Base-by-base conservation (phyloP, 2,888 invertebrate genomes). In the Oxytorus armatus region DNA sequence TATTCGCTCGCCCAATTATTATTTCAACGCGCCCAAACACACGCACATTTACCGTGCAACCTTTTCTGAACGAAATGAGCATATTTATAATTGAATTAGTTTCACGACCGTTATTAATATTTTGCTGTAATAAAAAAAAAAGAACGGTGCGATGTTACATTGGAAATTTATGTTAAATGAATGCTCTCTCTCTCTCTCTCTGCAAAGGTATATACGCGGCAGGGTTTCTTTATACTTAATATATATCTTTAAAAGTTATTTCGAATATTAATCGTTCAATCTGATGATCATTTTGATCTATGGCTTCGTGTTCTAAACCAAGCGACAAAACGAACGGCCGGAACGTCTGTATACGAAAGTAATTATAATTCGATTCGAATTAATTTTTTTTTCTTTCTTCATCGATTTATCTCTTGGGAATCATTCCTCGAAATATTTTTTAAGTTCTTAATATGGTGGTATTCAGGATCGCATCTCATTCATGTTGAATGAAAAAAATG, bases 41-140 rank as follows among this genome's bases (percentile, higher is more conserved):
- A 16, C 55, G 16, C 21, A 49, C 49, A 10, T 8, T 11, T 3
- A 16, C 16, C 11, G 4, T 2, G 47, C 16, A 59, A 33, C 1
- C n/a, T 33, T 11, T 59, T 53, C 18, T 10, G 11, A 68, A 11
- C 23, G 61, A 47, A 49, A 55, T 49, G 39, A 57, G 63, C 44
- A 33, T 10, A 68, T 33, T 14, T 14, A 42, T 79, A 69, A 79
- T 73, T 78, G 16, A 74, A 74, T 74, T 78, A 61, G 61, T 69
- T 44, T 69, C 36, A 14, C 36, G n/a, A 73, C 63, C 14, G 47
- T 25, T 29, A 63, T 63, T 63, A 51, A 68, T 11, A 51, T 74
- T 47, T 18, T 25, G 29, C 57, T 16, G 25, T 61, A 25, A 36
- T 53, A 53, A 42, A 47, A 21, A n/a, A n/a, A n/a, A n/a, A n/a